phyloP scores from a whole-genome alignment of 2,888 invertebrate species.

The Zhengitettix transpicula region DNA sequence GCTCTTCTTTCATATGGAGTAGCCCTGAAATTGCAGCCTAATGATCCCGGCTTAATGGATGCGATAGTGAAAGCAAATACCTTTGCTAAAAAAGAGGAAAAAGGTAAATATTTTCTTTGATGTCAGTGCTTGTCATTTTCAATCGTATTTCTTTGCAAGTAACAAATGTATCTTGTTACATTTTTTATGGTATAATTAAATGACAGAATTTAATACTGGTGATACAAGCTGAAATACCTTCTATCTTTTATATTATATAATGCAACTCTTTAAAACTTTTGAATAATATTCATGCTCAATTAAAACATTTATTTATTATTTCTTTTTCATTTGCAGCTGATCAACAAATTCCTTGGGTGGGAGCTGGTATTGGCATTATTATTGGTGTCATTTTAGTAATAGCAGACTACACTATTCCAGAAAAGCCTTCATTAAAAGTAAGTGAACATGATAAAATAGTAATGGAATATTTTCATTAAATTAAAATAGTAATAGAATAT shows the following conservation, averaged over 20 bases:
- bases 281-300: too few relatives aligned
- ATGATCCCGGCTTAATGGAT: slow-evolving; percentile 43
- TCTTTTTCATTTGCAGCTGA: slow-evolving; percentile 34
- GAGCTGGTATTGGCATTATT: slow-evolving; percentile 54
- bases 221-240: too few relatives aligned
- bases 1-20: slow-evolving; percentile 51
- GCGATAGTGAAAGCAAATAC: slow-evolving; percentile 29
- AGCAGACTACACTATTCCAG: slow-evolving; percentile 46
- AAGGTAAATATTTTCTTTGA: background rate
- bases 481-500: too few relatives aligned
- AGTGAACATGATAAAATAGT: slow-evolving; percentile 17
- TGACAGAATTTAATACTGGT: too few relatives aligned
- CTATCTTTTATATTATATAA: too few relatives aligned
- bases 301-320: too few relatives aligned
- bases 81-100: background rate
- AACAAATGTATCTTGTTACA: background rate
- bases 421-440: slow-evolving; percentile 46
- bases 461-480: background rate
- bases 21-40: slow-evolving; percentile 48
- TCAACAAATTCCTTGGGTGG: slow-evolving; percentile 57
- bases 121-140: background rate
- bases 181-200: slow-evolving; percentile 8
- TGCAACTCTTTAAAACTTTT: too few relatives aligned
- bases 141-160: background rate
- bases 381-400: slow-evolving; percentile 51